Evolutionary conservation across 2,113 vertebrate species (phyloP).

Genomic region (Malurus melanocephalus): DNA sequence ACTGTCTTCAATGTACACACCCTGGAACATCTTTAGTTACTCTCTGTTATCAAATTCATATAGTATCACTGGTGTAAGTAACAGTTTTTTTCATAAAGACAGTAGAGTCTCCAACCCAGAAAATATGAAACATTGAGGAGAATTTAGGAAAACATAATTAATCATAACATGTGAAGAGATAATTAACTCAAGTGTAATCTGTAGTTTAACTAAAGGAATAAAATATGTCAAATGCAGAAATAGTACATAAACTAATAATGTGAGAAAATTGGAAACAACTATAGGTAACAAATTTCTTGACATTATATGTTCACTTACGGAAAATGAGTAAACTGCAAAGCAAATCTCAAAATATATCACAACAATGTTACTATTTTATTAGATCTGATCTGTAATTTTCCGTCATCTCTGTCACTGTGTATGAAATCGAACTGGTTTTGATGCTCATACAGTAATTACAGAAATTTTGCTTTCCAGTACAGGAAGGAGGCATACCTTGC

Average conservation of each 20-base stretch:
- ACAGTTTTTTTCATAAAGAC: neutral
- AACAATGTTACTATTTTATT: neutral
- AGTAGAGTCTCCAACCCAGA: neutral
- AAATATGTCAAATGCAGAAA: neutral
- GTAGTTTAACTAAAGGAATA: neutral
- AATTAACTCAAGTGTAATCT: neutral
- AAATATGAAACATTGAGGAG: neutral
- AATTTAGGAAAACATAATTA: neutral
- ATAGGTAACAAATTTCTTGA: neutral
- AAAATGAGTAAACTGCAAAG: neutral
- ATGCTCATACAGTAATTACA: neutral
- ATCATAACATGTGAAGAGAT: neutral
- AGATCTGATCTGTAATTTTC: neutral
- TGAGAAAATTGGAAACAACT: neutral
- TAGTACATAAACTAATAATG: neutral
- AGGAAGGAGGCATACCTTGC: neutral
- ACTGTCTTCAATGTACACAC: neutral
- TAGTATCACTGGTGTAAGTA: neutral
- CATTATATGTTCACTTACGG: accelerated
- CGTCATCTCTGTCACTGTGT: neutral
- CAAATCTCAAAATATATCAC: neutral
- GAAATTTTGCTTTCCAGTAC: neutral
- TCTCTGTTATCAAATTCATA: neutral
- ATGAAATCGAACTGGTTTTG: neutral
- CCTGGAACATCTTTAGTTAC: neutral